phyloP scores from a whole-genome alignment of 2,113 vertebrate genomes.

The Stegastes partitus region DNA sequence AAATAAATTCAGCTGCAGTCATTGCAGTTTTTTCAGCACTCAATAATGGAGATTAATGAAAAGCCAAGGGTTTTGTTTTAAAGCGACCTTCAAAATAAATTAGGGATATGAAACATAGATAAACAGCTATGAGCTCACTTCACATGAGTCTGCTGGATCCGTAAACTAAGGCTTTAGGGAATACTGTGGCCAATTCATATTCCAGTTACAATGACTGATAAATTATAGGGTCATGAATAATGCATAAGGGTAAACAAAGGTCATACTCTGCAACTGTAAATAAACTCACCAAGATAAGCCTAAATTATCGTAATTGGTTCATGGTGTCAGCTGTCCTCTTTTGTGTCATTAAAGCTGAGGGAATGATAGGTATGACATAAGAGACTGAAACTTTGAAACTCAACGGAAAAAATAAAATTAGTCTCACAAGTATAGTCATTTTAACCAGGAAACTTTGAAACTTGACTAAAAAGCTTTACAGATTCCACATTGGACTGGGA shows the following conservation, averaged over 20 bases:
- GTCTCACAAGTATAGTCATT: background rate
- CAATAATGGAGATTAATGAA: conserved; percentile 37
- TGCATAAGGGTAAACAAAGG: conserved; percentile 37
- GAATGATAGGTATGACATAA: background rate
- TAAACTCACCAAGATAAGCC: conserved; percentile 17
- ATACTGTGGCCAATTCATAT: conserved; percentile 38
- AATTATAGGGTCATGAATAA: conserved; percentile 34
- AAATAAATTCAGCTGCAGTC: conserved; percentile 55
- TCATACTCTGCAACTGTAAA: conserved; percentile 38
- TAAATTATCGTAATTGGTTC: conserved; percentile 18
- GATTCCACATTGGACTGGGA: background rate
- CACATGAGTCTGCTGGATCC: background rate
- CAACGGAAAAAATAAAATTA: conserved; percentile 9
- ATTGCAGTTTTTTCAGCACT: conserved; percentile 25
- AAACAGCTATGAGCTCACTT: conserved; percentile 40
- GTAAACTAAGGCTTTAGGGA: conserved; percentile 9
- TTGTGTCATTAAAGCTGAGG: conserved; percentile 1
- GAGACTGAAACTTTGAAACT: background rate
- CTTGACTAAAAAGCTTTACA: background rate
- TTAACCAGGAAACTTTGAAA: conserved; percentile 25
- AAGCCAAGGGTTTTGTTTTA: conserved; percentile 18
- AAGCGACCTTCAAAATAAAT: conserved; percentile 47
- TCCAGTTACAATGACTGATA: conserved; percentile 52
- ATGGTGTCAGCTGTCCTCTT: background rate
- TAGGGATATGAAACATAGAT: conserved; percentile 35